Evolutionary conservation across 2,888 invertebrate species (phyloP).

Genomic region (Gastracanthus pulcherrimus): DNA sequence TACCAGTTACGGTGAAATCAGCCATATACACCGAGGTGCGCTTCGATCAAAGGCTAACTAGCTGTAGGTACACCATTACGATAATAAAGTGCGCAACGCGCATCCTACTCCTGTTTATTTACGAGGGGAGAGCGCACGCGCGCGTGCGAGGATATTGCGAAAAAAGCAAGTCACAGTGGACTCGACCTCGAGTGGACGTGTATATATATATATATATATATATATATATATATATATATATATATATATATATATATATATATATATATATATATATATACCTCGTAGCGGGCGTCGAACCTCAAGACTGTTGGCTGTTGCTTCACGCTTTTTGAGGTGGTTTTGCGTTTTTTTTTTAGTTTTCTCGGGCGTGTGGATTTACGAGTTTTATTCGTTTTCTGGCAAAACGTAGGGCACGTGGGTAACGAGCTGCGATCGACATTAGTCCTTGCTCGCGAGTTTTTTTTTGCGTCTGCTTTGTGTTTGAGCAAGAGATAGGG

Average conservation of each 20-base stretch:
- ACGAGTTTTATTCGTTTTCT: background rate
- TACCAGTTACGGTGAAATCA: too few relatives aligned
- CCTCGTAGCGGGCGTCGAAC: background rate
- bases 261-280: background rate
- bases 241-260: background rate
- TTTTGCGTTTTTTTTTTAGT: background rate
- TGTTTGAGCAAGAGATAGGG: background rate
- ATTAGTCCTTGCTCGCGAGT: background rate
- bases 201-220: too few relatives aligned
- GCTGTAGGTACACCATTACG: constrained; percentile 4
- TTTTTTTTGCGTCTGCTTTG: background rate
- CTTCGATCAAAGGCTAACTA: constrained; percentile 36
- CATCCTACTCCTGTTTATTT: background rate
- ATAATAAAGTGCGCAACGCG: constrained; percentile 16
- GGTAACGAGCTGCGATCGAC: background rate
- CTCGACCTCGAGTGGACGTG: constrained; percentile 1
- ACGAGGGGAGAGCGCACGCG: background rate
- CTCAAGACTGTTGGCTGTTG: background rate
- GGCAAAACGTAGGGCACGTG: background rate
- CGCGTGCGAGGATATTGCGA: background rate
- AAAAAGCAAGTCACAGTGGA: background rate
- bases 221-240: too few relatives aligned
- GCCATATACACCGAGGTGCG: too few relatives aligned
- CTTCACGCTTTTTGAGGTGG: background rate
- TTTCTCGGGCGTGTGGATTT: background rate